Conservation (phyloP, 2,113 vertebrate species). For the Bubo bubo region DNA sequence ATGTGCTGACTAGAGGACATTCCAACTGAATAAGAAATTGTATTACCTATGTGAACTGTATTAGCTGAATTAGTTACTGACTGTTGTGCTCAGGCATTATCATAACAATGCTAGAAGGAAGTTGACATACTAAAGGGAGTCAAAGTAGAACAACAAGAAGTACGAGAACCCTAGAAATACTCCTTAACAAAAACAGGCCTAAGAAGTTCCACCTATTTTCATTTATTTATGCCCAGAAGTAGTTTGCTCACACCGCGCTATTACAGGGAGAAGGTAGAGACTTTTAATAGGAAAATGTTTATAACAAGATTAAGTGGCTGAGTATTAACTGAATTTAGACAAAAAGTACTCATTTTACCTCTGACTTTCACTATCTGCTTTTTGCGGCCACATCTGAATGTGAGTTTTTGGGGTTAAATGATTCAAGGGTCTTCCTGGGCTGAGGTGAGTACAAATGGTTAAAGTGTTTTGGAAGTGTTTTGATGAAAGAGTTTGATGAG, state of each 20-base stretch:
- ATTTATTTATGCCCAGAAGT: background rate
- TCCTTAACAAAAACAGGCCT: background rate
- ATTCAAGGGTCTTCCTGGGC: background rate
- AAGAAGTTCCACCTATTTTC: background rate
- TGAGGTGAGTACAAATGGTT: background rate
- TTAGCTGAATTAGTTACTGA: background rate
- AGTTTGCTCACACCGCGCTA: background rate
- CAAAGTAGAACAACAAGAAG: background rate
- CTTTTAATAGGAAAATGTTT: background rate
- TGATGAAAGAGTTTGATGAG: background rate
- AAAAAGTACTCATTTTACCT: background rate
- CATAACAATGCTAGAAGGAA: background rate
- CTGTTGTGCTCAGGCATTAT: background rate
- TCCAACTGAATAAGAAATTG: background rate
- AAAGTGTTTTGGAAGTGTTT: background rate
- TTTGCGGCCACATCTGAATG: background rate
- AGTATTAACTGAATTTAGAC: background rate
- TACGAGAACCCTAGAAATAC: background rate
- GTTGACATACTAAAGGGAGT: background rate
- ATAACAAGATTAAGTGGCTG: background rate
- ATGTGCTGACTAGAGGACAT: background rate
- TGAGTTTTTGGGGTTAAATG: background rate
- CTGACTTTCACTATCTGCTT: background rate
- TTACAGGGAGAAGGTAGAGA: background rate
- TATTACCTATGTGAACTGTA: background rate